These are phyloP conservation scores for Zygogramma bicolorata DNA, from an alignment of 2,888 invertebrate species.

Conservation along the genomic window DNA sequence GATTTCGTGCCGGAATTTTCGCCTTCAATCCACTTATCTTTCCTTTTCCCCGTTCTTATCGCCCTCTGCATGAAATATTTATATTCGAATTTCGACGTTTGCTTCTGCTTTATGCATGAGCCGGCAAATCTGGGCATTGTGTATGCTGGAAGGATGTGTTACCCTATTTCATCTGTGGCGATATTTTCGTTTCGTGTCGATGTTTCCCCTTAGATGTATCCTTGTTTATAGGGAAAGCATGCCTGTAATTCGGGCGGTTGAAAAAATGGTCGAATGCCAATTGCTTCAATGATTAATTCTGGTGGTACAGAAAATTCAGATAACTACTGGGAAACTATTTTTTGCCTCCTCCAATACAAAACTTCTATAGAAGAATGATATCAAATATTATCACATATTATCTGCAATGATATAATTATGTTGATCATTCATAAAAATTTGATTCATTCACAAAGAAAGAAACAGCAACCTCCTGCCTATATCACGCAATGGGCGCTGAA, in stretches of 20 bases:
- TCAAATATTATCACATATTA: too few species aligned
- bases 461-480: too few species aligned
- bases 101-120: conserved; percentile 32
- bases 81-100: conserved; percentile 50
- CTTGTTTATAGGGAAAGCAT: not conserved
- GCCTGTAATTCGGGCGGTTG: not conserved
- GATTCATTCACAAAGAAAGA: too few species aligned
- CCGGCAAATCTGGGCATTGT: conserved; percentile 40
- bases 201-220: not conserved
- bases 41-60: conserved; percentile 42
- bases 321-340: too few species aligned
- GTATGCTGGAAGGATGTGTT: conserved; percentile 27
- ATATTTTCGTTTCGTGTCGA: conserved; percentile 21
- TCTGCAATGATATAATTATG: too few species aligned
- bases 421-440: too few species aligned
- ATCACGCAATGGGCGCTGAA: too few species aligned
- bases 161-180: conserved; percentile 23
- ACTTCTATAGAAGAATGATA: too few species aligned
- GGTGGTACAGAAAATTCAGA: too few species aligned
- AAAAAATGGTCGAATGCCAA: not conserved
- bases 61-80: conserved; percentile 52
- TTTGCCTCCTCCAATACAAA: too few species aligned
- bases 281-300: too few species aligned
- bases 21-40: conserved; percentile 49
- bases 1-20: conserved; percentile 48